Base-by-base conservation (phyloP, 2,888 invertebrate species). In the Masnerella sp. region DNA sequence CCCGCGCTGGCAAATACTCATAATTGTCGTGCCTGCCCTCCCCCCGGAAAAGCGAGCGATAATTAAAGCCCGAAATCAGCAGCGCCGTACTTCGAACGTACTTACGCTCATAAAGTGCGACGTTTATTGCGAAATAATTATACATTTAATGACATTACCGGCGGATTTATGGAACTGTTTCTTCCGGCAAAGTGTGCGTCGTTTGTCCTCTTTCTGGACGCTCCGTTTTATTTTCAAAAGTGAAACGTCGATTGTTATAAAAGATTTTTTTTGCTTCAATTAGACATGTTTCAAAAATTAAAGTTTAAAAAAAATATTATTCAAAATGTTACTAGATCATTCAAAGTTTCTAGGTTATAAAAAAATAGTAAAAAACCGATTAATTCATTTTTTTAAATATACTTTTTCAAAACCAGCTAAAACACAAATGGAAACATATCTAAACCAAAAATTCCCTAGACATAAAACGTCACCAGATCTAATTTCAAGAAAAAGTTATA, bases 61-160 rank as follows among this genome's bases (percentile, higher is more conserved):
- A 62, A 51, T 51, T 62, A 62, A 62, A 62, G 52, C 51, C 15
- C 14, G 42, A n/a, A 62, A 62, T 62, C 52, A 62, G 22, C 43
- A 8, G n/a, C 17, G 12, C 17, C n/a, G n/a, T n/a, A 32, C 40
- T 30, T 51, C 51, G n/a, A 38, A 40, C 52, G 12, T 52, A 43
- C 51, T 52, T 30, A 22, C 9, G 32, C n/a, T 43, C 43, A 34
- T 62, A 51, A 51, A 62, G 25, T 43, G 43, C 17, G 38, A 32
- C 62, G 17, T 62, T 62, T 43, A 62, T 62, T 62, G 52, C 51
- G 12, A 51, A 62, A 52, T 64, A 64, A 64, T 64, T 64, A 52
- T 52, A 9, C 22, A 42, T 36, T 52, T 52, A 52, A 64, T 45
- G 64, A 43, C 28, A 18, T 36, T 43, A 20, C 9, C 25, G 43